Conservation (phyloP, 53 echinoderm and acorn worm genomes). For the Luidia sarsii region DNA sequence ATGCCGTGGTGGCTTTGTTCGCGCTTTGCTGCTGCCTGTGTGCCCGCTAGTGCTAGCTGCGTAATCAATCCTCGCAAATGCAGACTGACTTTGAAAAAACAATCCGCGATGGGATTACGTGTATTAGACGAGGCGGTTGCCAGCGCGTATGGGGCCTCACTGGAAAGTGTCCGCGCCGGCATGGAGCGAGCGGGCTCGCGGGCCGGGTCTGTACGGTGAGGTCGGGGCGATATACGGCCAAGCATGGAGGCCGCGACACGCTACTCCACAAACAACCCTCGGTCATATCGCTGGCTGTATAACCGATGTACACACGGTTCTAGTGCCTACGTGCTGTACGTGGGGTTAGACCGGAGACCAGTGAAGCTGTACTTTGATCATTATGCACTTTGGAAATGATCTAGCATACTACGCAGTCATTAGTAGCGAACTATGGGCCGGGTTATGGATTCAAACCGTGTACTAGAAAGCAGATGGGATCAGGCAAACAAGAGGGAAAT, state of each 20-base stretch:
- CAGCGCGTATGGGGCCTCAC: conserved; percentile 39
- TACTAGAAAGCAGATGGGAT: too few species aligned
- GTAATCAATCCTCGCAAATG: conserved; percentile 58
- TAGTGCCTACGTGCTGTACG: too few species aligned
- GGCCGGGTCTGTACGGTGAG: too few species aligned
- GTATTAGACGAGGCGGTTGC: conserved; percentile 35
- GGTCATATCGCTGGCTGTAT: neutral
- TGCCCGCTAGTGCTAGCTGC: conserved; percentile 48
- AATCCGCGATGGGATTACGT: conserved; percentile 55
- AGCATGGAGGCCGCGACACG: conserved; percentile 28
- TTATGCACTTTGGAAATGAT: too few species aligned
- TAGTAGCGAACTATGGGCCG: too few species aligned
- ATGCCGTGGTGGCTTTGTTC: conserved; percentile 55
- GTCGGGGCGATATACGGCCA: conserved; percentile 1
- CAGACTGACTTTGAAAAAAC: conserved; percentile 63
- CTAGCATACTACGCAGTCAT: too few species aligned
- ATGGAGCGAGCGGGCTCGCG: neutral
- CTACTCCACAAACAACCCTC: neutral
- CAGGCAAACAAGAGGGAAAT: too few species aligned
- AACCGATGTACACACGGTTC: neutral
- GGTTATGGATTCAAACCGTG: too few species aligned
- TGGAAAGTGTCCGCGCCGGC: conserved; percentile 39
- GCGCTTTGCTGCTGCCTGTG: conserved; percentile 36
- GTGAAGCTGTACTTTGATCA: too few species aligned
- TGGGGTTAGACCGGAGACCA: too few species aligned